Percentiles rank a stretch among this genome's conserved stretches.
These are phyloP conservation scores for Deilephila elpenor DNA, from an alignment of 2,888 invertebrate species.

Conservation along the genomic window DNA sequence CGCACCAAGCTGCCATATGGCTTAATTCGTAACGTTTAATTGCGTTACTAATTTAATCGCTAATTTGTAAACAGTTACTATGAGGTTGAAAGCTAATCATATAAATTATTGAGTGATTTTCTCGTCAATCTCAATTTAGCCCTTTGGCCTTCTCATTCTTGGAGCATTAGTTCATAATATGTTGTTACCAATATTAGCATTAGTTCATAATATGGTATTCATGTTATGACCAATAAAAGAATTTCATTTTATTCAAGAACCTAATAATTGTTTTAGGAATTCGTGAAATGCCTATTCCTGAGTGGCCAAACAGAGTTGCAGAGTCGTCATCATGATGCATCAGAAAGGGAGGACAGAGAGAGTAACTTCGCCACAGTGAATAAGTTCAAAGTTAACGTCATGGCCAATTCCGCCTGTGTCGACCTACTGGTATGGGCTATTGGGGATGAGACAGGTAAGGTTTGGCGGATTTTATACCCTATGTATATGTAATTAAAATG, in stretches of 20 bases:
- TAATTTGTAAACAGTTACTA: too few species aligned
- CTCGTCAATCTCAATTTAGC: too few species aligned
- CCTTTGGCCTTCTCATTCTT: too few species aligned
- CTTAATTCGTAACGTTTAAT: neutral
- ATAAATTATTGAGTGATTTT: too few species aligned
- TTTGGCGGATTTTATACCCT: neutral
- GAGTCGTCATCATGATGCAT: conserved; percentile 92
- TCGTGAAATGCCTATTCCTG: conserved; percentile 94
- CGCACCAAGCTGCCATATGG: neutral
- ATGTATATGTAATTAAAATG: neutral
- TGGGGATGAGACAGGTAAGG: conserved; percentile 95
- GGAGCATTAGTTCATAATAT: too few species aligned
- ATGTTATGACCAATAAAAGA: too few species aligned
- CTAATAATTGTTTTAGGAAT: conserved; percentile 84
- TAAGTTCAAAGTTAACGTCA: conserved; percentile 96
- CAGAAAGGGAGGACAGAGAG: conserved; percentile 92
- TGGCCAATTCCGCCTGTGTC: conserved; percentile 98
- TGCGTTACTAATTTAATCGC: neutral
- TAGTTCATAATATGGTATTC: too few species aligned
- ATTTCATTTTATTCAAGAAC: neutral
- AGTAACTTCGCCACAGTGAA: conserved; percentile 92
- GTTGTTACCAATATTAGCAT: too few species aligned
- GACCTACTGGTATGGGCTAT: conserved; percentile 99
- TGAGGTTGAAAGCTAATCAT: too few species aligned
- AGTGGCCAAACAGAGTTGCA: conserved; percentile 97